A percentile compares a stretch with the other conserved stretches of the same genome.
Evolutionary conservation across 2,797 vertebrate genomes (phyloP).

Genomic region (Poecilia wingei): DNA sequence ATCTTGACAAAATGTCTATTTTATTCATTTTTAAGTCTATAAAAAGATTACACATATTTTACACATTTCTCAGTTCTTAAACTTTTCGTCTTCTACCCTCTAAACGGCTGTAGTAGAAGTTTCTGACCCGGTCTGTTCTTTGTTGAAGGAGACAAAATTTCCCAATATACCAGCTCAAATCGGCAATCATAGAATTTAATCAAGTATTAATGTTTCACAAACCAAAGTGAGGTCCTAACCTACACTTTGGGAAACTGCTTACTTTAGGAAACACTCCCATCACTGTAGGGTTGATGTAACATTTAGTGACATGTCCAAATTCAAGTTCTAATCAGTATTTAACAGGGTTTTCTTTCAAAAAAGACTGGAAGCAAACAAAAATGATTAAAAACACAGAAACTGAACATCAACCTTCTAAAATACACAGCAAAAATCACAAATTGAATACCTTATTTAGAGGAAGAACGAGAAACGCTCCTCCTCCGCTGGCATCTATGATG

Average conservation of each 20-base stretch:
- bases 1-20: not conserved
- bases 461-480: slow-evolving; percentile 95
- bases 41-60: not conserved
- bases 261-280: not conserved
- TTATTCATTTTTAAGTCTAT: not conserved
- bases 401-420: not conserved
- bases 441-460: slow-evolving; percentile 90
- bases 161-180: not conserved
- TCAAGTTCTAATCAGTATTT: not conserved
- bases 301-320: not conserved
- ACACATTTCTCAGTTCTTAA: not conserved
- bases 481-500: slow-evolving; percentile 95
- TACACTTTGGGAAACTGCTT: not conserved
- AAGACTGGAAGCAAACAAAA: not conserved
- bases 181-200: not conserved
- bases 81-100: not conserved
- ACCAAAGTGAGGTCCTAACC: not conserved
- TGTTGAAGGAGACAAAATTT: not conserved
- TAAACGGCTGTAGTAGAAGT: not conserved
- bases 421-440: not conserved
- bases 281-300: not conserved
- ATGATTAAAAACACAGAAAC: not conserved
- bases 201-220: not conserved
- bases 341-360: not conserved
- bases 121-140: not conserved